phyloP scores from a whole-genome alignment of 30 jellyfish, hydroid and myxozoan genomes.

The Hydractinia echinata region DNA sequence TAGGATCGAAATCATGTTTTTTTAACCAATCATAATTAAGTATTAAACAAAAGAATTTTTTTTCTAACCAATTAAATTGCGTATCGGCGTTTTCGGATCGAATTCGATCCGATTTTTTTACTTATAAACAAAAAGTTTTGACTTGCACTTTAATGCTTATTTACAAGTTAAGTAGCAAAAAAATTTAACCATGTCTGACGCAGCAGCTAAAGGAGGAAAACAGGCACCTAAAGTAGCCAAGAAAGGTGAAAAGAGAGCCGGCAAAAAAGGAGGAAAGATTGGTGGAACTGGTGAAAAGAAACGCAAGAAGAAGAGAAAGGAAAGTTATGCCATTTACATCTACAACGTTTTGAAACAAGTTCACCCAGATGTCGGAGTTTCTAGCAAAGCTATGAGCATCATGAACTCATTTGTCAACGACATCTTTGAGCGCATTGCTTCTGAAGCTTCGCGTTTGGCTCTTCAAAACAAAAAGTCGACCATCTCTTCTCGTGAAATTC shows the following conservation, averaged over 20 bases:
- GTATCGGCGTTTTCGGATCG: too few species aligned
- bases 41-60: too few species aligned
- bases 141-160: too few species aligned
- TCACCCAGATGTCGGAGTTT: constrained; percentile 93
- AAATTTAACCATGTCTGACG: not conserved
- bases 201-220: constrained; percentile 20
- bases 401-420: constrained; percentile 95
- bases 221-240: not conserved
- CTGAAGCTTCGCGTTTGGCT: constrained; percentile 92
- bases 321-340: constrained; percentile 75
- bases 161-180: too few species aligned
- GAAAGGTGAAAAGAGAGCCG: not conserved
- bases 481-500: constrained; percentile 84
- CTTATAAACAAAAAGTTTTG: too few species aligned
- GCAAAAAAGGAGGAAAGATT: not conserved
- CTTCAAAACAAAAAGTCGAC: constrained; percentile 82
- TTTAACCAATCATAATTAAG: too few species aligned
- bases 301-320: constrained; percentile 59
- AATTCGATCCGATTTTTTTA: not conserved
- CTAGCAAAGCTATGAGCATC: constrained; percentile 95
- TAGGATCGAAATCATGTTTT: too few species aligned
- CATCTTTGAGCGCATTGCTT: constrained; percentile 91
- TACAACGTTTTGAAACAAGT: constrained; percentile 95
- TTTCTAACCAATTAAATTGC: too few species aligned
- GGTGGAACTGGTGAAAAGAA: not conserved